Evolutionary conservation across 2,888 invertebrate species (phyloP).

Genomic region (Ochropleura leucogaster): DNA sequence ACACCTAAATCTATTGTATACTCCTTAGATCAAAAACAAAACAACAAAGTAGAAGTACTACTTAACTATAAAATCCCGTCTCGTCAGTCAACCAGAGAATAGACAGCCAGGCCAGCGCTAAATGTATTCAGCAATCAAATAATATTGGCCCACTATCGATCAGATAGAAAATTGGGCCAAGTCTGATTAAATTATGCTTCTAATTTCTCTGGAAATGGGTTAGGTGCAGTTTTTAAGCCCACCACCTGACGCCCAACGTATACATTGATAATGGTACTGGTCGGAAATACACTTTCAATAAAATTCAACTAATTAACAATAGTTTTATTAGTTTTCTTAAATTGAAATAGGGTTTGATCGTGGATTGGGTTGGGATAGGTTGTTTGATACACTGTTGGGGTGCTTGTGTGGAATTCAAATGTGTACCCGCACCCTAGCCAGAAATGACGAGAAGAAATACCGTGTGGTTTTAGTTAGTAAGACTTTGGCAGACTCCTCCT

Average conservation of each 20-base stretch:
- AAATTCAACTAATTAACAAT: not conserved
- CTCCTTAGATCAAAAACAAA: not conserved
- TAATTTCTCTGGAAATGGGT: conserved; percentile 19
- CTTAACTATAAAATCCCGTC: conserved; percentile 12
- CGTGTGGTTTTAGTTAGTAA: too few species aligned
- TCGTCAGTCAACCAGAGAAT: not conserved
- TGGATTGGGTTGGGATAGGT: conserved; percentile 6
- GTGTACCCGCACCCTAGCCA: too few species aligned
- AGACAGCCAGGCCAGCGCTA: conserved; percentile 26
- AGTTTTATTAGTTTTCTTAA: not conserved
- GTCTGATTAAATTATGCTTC: conserved; percentile 31
- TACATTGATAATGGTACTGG: not conserved
- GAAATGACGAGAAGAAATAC: too few species aligned
- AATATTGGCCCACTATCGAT: conserved; percentile 35
- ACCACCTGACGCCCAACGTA: not conserved
- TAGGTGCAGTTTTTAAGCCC: conserved; percentile 26
- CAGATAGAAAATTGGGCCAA: conserved; percentile 36
- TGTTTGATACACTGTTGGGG: not conserved
- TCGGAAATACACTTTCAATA: not conserved
- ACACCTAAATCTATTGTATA: not conserved
- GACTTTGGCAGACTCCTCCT: too few species aligned
- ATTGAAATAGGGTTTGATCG: not conserved
- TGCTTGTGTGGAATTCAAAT: too few species aligned
- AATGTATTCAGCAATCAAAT: conserved; percentile 60
- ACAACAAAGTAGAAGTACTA: not conserved